These are phyloP conservation scores for Chaetodon trifasciatus DNA, from an alignment of 2,797 vertebrate species.

Conservation along the genomic window DNA sequence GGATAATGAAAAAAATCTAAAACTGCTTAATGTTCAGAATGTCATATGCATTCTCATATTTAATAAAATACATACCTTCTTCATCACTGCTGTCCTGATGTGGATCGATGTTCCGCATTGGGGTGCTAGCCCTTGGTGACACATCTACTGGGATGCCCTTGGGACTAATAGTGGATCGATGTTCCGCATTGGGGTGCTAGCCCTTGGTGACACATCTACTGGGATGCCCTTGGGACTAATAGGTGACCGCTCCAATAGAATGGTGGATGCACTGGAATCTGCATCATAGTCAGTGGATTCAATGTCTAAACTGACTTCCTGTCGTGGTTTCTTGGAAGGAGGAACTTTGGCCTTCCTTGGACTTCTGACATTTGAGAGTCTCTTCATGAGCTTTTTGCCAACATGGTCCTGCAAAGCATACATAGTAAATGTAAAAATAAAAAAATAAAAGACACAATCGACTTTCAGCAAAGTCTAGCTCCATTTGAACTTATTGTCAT, in stretches of 20 bases:
- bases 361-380: slow-evolving; percentile 44
- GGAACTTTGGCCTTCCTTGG: slow-evolving; percentile 20
- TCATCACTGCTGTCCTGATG: slow-evolving; percentile 32
- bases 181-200: slow-evolving; percentile 21
- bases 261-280: too few species aligned
- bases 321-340: slow-evolving; percentile 25
- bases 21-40: too few species aligned
- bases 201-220: slow-evolving; percentile 7
- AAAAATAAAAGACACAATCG: background rate
- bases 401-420: slow-evolving; percentile 39
- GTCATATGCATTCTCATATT: too few species aligned
- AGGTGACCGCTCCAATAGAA: too few species aligned
- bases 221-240: slow-evolving; percentile 11
- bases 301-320: background rate
- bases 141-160: slow-evolving; percentile 12
- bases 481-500: slow-evolving; percentile 1
- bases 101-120: slow-evolving; percentile 4
- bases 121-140: slow-evolving; percentile 22
- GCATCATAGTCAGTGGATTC: slow-evolving; percentile 19
- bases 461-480: slow-evolving; percentile 1
- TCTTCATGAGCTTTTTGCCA: slow-evolving; percentile 53
- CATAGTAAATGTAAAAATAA: slow-evolving; percentile 26
- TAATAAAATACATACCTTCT: slow-evolving; percentile 29
- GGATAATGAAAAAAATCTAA: too few species aligned
- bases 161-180: slow-evolving; percentile 12